Percentiles rank a stretch among this genome's conserved stretches.
Conservation (phyloP, 1,140 invertebrate species). For the Heliconius congener region DNA sequence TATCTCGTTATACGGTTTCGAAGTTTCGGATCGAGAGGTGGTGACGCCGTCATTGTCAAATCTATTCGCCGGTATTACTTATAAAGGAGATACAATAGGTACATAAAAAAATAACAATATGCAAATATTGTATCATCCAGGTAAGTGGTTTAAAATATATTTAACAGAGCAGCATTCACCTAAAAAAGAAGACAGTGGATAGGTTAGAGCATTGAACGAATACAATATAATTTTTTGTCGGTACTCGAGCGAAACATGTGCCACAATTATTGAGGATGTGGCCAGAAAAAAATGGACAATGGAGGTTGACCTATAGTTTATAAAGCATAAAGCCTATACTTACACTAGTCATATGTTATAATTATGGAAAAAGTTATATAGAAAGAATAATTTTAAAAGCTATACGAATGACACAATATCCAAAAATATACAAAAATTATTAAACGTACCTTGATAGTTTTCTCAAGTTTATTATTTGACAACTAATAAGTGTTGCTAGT, state of each 20-base stretch:
- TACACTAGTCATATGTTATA: background rate
- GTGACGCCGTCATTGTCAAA: slow-evolving; percentile 37
- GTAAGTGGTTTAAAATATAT: slow-evolving; percentile 26
- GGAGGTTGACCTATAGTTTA: slow-evolving; percentile 42
- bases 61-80: slow-evolving; percentile 28
- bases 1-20: slow-evolving; percentile 74
- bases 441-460: slow-evolving; percentile 26
- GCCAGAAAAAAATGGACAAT: slow-evolving; percentile 78
- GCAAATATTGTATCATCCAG: slow-evolving; percentile 34
- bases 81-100: slow-evolving; percentile 28
- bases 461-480: slow-evolving; percentile 22
- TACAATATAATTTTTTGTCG: slow-evolving; percentile 64
- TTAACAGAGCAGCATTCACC: slow-evolving; percentile 37
- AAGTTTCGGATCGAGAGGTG: slow-evolving; percentile 52
- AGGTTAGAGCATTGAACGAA: slow-evolving; percentile 56
- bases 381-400: background rate
- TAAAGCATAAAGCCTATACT: background rate
- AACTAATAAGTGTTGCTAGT: slow-evolving; percentile 18
- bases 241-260: slow-evolving; percentile 75
- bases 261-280: slow-evolving; percentile 77
- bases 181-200: slow-evolving; percentile 34
- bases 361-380: background rate
- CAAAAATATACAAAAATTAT: slow-evolving; percentile 19
- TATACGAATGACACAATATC: background rate
- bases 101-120: slow-evolving; percentile 37